These are phyloP conservation scores for Passer montanus DNA, from an alignment of 2,113 vertebrate genomes.

Conservation along the genomic window DNA sequence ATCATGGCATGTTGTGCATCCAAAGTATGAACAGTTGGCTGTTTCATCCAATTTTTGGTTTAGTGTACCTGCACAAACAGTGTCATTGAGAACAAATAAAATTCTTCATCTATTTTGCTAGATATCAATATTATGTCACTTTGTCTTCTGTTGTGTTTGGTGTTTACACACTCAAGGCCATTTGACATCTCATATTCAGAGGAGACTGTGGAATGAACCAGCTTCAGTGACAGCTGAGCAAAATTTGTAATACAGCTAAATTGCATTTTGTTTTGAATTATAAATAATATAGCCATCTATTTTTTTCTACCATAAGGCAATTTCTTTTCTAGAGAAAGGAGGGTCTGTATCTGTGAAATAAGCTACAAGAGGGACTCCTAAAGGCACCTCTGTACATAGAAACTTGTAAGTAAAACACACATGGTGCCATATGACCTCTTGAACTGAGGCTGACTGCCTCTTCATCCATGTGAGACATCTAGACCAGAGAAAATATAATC, in stretches of 20 bases:
- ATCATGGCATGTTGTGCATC: neutral
- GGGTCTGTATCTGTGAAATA: neutral
- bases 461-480: neutral
- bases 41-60: neutral
- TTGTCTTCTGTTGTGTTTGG: slow-evolving; percentile 1
- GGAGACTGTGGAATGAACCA: neutral
- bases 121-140: neutral
- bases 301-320: neutral
- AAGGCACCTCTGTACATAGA: neutral
- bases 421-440: neutral
- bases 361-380: neutral
- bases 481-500: neutral
- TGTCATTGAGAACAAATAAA: slow-evolving; percentile 19
- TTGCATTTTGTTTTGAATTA: neutral
- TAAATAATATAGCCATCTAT: neutral
- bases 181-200: neutral
- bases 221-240: neutral
- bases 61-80: neutral
- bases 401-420: neutral
- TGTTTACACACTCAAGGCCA: neutral
- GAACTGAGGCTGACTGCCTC: neutral
- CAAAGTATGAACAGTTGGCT: neutral
- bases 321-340: neutral
- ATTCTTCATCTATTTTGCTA: neutral
- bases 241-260: neutral